These are phyloP conservation scores for Chloropsis cyanopogon DNA, from an alignment of 2,113 vertebrate species.

Conservation along the genomic window DNA sequence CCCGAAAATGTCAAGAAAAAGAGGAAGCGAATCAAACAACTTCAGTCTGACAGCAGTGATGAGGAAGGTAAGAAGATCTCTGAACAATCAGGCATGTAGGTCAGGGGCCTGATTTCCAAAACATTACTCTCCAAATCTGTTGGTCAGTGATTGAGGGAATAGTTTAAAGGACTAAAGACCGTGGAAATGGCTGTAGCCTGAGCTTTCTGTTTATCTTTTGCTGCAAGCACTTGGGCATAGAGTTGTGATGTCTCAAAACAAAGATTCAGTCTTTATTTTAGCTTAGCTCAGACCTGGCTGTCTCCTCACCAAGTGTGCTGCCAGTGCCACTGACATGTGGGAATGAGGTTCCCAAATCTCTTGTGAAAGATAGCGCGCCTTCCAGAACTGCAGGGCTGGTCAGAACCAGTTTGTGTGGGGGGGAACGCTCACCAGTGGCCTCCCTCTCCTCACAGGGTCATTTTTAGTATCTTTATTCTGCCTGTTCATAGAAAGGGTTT, in stretches of 20 bases:
- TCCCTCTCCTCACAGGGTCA: not conserved
- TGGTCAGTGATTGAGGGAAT: not conserved
- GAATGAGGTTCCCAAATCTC: not conserved
- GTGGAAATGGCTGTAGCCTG: not conserved
- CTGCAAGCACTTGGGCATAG: not conserved
- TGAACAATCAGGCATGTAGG: not conserved
- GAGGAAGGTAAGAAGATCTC: conserved; percentile 80
- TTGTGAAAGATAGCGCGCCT: not conserved
- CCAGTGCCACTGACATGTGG: not conserved
- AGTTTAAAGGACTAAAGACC: not conserved
- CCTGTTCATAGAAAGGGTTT: conserved; percentile 30
- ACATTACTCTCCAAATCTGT: not conserved
- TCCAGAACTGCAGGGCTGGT: not conserved
- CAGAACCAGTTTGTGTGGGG: not conserved
- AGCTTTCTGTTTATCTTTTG: not conserved
- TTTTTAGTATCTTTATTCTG: conserved; percentile 6
- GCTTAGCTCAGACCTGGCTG: not conserved
- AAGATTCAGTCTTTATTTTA: not conserved
- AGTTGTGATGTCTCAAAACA: not conserved
- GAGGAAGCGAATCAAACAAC: conserved; percentile 85
- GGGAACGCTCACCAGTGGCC: not conserved
- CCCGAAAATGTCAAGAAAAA: conserved; percentile 78
- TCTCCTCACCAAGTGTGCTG: not conserved
- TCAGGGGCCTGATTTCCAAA: not conserved
- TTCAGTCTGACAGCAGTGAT: conserved; percentile 87